A percentile compares a stretch with the other conserved stretches of the same genome.
These are phyloP conservation scores for Cotesia glomerata DNA, from an alignment of 1,140 invertebrate genomes.

Conservation along the genomic window DNA sequence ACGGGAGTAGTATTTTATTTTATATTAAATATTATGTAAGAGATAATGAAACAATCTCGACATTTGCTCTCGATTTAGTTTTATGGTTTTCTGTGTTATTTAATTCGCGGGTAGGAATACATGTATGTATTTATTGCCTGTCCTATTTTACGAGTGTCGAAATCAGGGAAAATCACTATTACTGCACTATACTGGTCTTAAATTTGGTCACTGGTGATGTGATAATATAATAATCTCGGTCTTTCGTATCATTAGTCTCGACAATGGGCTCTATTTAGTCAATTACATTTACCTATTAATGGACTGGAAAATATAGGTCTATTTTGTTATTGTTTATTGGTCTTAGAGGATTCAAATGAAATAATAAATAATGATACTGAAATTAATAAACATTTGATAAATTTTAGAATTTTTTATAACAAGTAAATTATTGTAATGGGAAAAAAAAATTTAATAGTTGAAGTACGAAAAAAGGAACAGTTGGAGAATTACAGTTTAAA, in stretches of 20 bases:
- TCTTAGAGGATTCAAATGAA: too few species aligned
- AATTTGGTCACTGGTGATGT: conserved; percentile 46
- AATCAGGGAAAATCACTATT: conserved; percentile 44
- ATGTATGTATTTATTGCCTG: neutral
- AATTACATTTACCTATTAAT: conserved; percentile 51
- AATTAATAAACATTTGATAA: too few species aligned
- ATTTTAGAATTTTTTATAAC: too few species aligned
- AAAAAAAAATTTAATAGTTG: too few species aligned
- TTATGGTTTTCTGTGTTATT: neutral
- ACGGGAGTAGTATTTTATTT: neutral
- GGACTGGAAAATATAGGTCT: neutral
- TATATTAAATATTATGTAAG: neutral
- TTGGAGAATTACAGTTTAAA: too few species aligned
- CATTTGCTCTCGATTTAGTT: conserved; percentile 1
- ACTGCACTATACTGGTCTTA: too few species aligned
- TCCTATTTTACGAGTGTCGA: conserved; percentile 23
- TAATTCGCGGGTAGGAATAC: neutral
- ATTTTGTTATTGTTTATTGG: neutral
- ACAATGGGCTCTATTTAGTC: conserved; percentile 53
- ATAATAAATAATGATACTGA: too few species aligned
- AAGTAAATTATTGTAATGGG: too few species aligned
- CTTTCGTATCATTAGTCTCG: conserved; percentile 60
- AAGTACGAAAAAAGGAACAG: too few species aligned
- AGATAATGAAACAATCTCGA: conserved; percentile 10
- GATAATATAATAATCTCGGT: conserved; percentile 62